Evolutionary conservation across 2,888 invertebrate species (phyloP).

Genomic region (Netelia inedita): DNA sequence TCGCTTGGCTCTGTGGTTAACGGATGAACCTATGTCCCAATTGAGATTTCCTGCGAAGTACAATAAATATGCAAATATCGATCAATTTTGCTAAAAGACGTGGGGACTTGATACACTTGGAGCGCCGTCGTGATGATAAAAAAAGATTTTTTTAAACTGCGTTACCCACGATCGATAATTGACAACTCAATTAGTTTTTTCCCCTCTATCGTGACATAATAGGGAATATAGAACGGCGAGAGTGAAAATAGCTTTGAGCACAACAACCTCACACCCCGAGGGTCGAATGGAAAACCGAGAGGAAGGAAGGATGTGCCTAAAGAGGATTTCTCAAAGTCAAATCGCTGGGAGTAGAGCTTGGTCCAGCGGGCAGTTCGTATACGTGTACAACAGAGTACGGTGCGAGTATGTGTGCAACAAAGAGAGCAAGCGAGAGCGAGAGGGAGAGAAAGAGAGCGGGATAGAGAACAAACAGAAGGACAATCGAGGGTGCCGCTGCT

Average conservation of each 20-base stretch:
- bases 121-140: too few species aligned
- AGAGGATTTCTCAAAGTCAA: constrained; percentile 45
- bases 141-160: too few species aligned
- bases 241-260: not conserved
- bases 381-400: not conserved
- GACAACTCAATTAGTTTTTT: too few species aligned
- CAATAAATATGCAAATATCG: too few species aligned
- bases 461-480: constrained; percentile 19
- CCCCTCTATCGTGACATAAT: not conserved
- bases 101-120: too few species aligned
- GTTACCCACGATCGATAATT: too few species aligned
- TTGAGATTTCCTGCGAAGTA: too few species aligned
- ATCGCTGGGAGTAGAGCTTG: constrained; percentile 3
- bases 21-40: not conserved
- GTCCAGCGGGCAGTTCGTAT: not conserved
- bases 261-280: not conserved
- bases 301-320: not conserved
- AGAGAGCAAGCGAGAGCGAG: constrained; percentile 18
- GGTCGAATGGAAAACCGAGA: constrained; percentile 13
- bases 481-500: constrained; percentile 62
- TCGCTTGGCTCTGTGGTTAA: not conserved
- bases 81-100: too few species aligned
- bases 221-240: not conserved
- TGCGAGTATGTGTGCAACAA: constrained; percentile 7
- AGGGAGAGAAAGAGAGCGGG: not conserved